Conservation (phyloP, 92 coral and sea anemone genomes). For the Chrysogorgia sp. region DNA sequence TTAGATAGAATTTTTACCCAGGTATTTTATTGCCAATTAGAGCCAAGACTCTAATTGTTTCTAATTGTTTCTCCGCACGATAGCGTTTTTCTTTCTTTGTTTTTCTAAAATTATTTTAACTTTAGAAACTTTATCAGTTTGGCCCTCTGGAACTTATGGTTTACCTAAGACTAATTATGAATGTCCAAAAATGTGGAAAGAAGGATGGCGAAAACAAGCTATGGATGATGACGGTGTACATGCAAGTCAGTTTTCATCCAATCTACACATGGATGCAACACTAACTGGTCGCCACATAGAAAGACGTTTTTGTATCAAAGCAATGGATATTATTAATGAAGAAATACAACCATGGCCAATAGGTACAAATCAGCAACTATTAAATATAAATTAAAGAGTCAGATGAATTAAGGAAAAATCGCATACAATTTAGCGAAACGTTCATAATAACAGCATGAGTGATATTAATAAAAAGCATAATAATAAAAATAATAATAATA, state of each 20-base stretch:
- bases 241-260: constrained; percentile 33
- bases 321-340: not conserved
- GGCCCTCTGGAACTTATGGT: constrained; percentile 66
- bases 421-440: too few relatives aligned
- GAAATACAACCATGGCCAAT: constrained; percentile 35
- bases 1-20: too few relatives aligned
- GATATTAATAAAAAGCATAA: too few relatives aligned
- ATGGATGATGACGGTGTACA: constrained; percentile 36
- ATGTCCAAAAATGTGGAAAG: constrained; percentile 48
- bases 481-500: too few relatives aligned
- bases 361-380: constrained; percentile 14
- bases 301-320: constrained; percentile 58
- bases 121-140: not conserved
- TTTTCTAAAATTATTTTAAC: too few relatives aligned
- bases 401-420: too few relatives aligned
- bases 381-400: not conserved
- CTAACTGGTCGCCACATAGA: constrained; percentile 3
- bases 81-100: too few relatives aligned
- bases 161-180: constrained; percentile 63
- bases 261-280: constrained; percentile 31
- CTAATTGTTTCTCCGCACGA: too few relatives aligned
- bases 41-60: too few relatives aligned
- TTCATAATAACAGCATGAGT: too few relatives aligned
- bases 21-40: too few relatives aligned
- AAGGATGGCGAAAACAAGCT: constrained; percentile 48